Conservation (phyloP, 2,113 vertebrate genomes). For the Bufo bufo region DNA sequence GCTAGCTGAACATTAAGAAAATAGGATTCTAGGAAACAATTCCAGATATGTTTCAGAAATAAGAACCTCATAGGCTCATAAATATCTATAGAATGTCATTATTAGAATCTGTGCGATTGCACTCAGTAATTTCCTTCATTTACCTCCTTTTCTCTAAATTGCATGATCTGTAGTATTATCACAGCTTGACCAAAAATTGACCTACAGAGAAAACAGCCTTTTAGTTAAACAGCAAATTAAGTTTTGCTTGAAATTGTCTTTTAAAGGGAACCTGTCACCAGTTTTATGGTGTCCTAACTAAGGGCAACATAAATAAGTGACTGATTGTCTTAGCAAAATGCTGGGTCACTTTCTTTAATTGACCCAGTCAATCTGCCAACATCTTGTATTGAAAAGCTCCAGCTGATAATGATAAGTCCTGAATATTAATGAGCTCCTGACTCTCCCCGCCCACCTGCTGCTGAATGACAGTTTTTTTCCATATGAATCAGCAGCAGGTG, state of each 20-base stretch:
- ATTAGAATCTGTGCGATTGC: slow-evolving; percentile 9
- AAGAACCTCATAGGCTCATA: not conserved
- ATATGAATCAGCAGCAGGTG: too few relatives aligned
- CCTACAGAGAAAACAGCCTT: slow-evolving; percentile 69
- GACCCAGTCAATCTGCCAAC: too few relatives aligned
- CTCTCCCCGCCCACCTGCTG: too few relatives aligned
- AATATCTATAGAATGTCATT: not conserved
- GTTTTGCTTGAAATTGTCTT: slow-evolving; percentile 64
- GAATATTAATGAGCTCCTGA: too few relatives aligned
- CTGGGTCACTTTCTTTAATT: too few relatives aligned
- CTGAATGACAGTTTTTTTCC: too few relatives aligned
- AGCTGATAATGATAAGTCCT: too few relatives aligned
- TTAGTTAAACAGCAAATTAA: slow-evolving; percentile 73
- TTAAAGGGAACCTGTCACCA: too few relatives aligned
- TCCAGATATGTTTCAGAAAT: not conserved
- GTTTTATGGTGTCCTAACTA: too few relatives aligned
- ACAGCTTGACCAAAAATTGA: slow-evolving; percentile 65
- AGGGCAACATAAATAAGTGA: too few relatives aligned
- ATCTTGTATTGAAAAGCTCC: too few relatives aligned
- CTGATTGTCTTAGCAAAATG: too few relatives aligned
- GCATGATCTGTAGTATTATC: slow-evolving; percentile 60
- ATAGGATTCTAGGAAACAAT: not conserved
- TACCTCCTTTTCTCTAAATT: slow-evolving; percentile 8
- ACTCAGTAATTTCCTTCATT: slow-evolving; percentile 18
- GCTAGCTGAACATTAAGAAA: not conserved